These are phyloP conservation scores for Dynastes hyllus DNA, from an alignment of 2,888 invertebrate genomes.

Conservation along the genomic window DNA sequence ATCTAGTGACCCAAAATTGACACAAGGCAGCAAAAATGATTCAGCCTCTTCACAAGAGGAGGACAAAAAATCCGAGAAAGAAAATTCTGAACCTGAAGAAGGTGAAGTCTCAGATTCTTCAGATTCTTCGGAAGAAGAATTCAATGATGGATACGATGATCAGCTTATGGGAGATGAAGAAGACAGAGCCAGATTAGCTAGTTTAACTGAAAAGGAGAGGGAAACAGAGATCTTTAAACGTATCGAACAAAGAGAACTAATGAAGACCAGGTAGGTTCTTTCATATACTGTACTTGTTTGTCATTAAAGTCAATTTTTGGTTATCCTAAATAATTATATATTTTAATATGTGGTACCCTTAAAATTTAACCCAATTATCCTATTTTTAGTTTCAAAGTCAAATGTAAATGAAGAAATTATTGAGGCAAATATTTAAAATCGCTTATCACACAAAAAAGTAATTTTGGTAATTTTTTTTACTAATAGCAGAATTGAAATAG, in stretches of 20 bases:
- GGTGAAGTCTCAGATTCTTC: slow-evolving; percentile 87
- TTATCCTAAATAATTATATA: no score
- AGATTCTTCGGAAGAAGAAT: slow-evolving; percentile 85
- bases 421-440: no score
- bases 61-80: slow-evolving; percentile 71
- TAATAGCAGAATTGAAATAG: no score
- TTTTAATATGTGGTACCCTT: no score
- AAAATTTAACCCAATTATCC: no score
- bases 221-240: slow-evolving; percentile 98
- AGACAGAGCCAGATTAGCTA: slow-evolving; percentile 90
- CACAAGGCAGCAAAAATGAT: slow-evolving; percentile 63
- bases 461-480: no score
- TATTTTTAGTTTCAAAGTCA: no score
- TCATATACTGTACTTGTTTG: neutral
- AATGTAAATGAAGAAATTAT: no score
- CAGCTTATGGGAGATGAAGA: slow-evolving; percentile 98
- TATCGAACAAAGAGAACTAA: slow-evolving; percentile 93
- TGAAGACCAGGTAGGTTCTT: slow-evolving; percentile 83
- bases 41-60: slow-evolving; percentile 63
- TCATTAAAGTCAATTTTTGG: no score
- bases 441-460: no score
- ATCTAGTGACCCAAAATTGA: slow-evolving; percentile 66
- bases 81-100: slow-evolving; percentile 87
- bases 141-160: slow-evolving; percentile 97
- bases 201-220: slow-evolving; percentile 96